Conservation (phyloP, 2,113 vertebrate genomes). For the Promerops cafer region DNA sequence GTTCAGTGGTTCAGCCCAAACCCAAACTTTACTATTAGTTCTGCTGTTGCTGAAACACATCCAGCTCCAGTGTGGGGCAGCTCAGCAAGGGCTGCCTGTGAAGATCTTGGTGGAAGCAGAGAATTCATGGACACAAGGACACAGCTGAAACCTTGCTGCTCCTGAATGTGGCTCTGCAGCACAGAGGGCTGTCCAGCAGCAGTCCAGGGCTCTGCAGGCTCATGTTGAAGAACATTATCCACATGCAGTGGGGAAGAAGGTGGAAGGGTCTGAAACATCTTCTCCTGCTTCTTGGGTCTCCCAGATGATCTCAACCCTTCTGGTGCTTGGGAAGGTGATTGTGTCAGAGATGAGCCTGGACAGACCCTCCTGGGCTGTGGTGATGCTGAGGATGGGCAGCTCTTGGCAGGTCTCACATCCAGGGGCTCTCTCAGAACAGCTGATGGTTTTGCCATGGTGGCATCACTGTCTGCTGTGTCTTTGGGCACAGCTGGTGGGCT, state of each 20-base stretch:
- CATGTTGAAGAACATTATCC: accelerated
- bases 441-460: background rate
- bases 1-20: background rate
- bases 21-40: background rate
- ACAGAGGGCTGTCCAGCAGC: no score
- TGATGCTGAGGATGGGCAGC: background rate
- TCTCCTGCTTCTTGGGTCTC: background rate
- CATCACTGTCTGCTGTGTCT: background rate
- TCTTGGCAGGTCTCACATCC: background rate
- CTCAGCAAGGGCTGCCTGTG: background rate
- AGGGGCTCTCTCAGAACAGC: background rate
- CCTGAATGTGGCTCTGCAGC: background rate
- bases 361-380: background rate
- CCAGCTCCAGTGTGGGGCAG: background rate
- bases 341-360: background rate
- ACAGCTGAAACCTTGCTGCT: background rate
- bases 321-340: background rate
- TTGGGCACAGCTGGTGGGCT: background rate
- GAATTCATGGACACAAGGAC: background rate
- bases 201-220: background rate
- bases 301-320: background rate
- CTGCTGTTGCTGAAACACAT: background rate
- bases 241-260: accelerated
- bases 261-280: background rate
- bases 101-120: background rate